phyloP scores from a whole-genome alignment of 2,888 invertebrate genomes.

The Druceiella hillmani region DNA sequence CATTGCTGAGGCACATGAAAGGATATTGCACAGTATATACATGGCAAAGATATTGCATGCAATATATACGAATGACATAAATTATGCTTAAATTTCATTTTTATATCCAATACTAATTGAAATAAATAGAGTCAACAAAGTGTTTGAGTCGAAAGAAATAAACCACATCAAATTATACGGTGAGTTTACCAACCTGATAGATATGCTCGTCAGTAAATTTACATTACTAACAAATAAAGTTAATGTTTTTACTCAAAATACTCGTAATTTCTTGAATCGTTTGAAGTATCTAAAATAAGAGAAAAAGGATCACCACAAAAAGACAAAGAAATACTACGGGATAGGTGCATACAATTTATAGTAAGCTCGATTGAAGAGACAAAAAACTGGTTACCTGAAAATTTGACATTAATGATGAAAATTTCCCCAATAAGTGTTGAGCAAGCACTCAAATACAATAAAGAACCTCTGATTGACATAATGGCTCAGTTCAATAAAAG shows the following conservation, averaged over 20 bases:
- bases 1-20: too few relatives aligned
- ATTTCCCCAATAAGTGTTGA: conserved; percentile 11
- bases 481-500: conserved; percentile 11
- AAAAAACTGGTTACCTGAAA: conserved; percentile 13
- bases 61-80: too few relatives aligned
- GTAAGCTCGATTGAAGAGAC: conserved; percentile 11
- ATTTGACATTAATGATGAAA: conserved; percentile 10
- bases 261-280: conserved; percentile 11
- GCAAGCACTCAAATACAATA: conserved; percentile 12
- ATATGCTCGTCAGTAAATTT: conserved; percentile 15
- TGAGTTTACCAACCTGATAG: conserved; percentile 14
- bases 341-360: conserved; percentile 11
- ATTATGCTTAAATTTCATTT: too few relatives aligned
- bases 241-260: conserved; percentile 16
- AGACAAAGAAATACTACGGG: conserved; percentile 13
- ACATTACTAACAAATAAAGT: conserved; percentile 15
- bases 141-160: conserved; percentile 17
- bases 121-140: conserved; percentile 11
- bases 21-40: too few relatives aligned
- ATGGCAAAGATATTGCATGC: too few relatives aligned
- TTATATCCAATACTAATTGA: too few relatives aligned
- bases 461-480: conserved; percentile 10
- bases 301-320: conserved; percentile 12
- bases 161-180: conserved; percentile 12
- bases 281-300: conserved; percentile 9